Base-by-base conservation (phyloP, 2,888 invertebrate species). In the Pardosa pseudoannulata region DNA sequence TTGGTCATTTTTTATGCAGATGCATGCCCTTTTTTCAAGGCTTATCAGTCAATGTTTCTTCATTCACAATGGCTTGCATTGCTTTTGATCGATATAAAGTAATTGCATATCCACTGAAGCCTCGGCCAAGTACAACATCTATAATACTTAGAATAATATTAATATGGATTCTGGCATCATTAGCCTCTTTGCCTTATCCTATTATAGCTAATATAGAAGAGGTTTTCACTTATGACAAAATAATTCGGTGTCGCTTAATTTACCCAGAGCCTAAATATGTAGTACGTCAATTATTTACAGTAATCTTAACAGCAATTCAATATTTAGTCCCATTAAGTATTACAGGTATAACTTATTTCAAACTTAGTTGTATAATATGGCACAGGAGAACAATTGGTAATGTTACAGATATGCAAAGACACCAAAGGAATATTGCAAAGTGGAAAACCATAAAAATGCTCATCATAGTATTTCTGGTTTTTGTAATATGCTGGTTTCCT, bases 401-500 rank as follows among this genome's bases (percentile, higher is more conserved):
- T 3, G 91, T 91, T 11, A 92, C 92, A 0, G 90, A 91, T 28
- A 89, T 91, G 23, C 92, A 92, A 89, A 90, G 91, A 62, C 89
- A 90, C 32, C 90, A 90, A 6, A 92, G 92, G 74, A 90, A 90
- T 1, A 89, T 90, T 32, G 91, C 91, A 5, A 92, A 92, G 85
- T 90, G 91, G 72, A 92, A 91, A 88, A 92, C 92, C 36, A 92
- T 92, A 72, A 92, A 92, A 89, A 92, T 93, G 91, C 90, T 93
- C 27, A 91, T 92, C 19, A 89, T 92, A 5, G 92, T 92, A 1
- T 91, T 92, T 16, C 90, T 91, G 13, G 90, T 91, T 28, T 93
- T 93, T 89, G 91, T 91, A 1, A 75, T 92, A 1, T 92, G 92
- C 81, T 93, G 92, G 92, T 90, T 93, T 88, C 93, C 93, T 0